A percentile compares a stretch with the other conserved stretches of the same genome.
Evolutionary conservation across 2,888 invertebrate species (phyloP).

Genomic region (Nephrotoma flavescens): DNA sequence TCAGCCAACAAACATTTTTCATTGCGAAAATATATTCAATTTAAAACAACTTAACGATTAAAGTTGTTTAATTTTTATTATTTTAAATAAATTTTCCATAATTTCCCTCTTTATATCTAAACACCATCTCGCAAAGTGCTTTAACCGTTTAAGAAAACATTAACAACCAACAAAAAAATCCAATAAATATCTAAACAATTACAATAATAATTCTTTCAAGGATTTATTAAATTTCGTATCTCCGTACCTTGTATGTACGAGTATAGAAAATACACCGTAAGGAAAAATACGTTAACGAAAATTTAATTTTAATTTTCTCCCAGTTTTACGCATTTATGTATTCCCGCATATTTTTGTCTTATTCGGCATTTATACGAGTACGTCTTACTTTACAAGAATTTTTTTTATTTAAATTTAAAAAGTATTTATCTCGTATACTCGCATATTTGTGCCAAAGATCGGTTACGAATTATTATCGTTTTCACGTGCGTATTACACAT

Average conservation of each 20-base stretch:
- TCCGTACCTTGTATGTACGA: not conserved
- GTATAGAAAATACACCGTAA: not conserved
- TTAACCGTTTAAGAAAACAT: not conserved
- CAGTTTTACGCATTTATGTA: not conserved
- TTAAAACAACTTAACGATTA: not conserved
- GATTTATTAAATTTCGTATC: not conserved
- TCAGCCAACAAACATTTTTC: too few relatives aligned
- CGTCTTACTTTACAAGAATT: not conserved
- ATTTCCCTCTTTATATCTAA: not conserved
- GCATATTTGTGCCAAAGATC: not conserved
- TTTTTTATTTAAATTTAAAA: not conserved
- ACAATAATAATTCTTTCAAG: not conserved
- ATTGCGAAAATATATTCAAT: not conserved
- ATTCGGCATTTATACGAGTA: not conserved
- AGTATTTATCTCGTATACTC: not conserved
- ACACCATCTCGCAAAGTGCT: not conserved
- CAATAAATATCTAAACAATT: not conserved
- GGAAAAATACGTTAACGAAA: not conserved
- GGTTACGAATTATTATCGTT: not conserved
- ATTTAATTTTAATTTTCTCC: not conserved
- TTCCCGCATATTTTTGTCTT: not conserved
- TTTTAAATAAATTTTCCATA: not conserved
- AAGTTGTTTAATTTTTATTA: not conserved
- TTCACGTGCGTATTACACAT: not conserved
- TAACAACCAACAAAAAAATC: not conserved